Evolutionary conservation across 2,888 invertebrate species (phyloP), one percentile per base, ranked within the genome.

Genomic region (Noctua janthina): DNA sequence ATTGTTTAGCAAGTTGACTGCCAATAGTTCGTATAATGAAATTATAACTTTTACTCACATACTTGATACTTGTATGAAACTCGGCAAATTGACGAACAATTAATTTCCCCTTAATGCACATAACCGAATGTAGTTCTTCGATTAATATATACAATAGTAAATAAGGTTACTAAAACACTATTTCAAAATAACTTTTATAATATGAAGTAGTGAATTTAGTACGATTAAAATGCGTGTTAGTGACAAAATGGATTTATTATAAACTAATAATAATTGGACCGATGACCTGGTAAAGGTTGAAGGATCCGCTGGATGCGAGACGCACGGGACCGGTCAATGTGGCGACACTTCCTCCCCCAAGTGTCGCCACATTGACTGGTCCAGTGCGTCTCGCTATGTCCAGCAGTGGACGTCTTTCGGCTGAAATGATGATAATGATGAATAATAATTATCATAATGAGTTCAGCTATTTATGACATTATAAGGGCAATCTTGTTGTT

Each of bases 141-240:
- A 70, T 54, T 43, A 13, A n/a, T 66, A 66, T 43, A 85, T 85
- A 8, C 20, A 20, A 10, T 68, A 51, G 67, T 56, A 70, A 10
- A 39, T 85, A 56, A 62, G 35, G 15, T 69, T 68, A 85, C 6
- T 43, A 39, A 68, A 74, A 62, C 49, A 64, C 20, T 64, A 79
- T 71, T 84, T 70, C 64, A 54, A 79, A 84, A 76, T 73, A 46
- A 80, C 59, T 49, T 64, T 66, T 29, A n/a, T 64, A 17, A 62
- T 39, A n/a, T 29, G 23, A 3, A 46, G 62, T 87, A 84, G 70
- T 39, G 35, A 71, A 74, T 74, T 68, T 87, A 72, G 56, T 51
- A 35, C 2, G 56, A 70, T 15, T 86, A 76, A 70, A 77, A 71
- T n/a, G 20, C 43, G 74, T 83, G 84, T 78, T 87, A 84, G 46